phyloP scores from a whole-genome alignment of 2,797 vertebrate genomes.

The Synaphobranchus kaupii region DNA sequence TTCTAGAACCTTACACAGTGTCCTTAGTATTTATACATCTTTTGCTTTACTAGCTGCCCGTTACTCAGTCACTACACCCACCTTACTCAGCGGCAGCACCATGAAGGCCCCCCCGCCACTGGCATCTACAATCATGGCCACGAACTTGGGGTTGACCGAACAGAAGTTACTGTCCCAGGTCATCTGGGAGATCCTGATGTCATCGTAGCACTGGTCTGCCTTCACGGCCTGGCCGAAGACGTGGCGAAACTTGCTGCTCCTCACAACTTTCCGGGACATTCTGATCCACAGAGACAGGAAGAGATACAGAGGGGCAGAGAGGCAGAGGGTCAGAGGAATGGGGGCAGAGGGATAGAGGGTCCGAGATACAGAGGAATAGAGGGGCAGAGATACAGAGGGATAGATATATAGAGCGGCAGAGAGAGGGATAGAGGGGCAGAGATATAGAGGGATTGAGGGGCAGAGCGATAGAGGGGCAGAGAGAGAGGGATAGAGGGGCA shows the following conservation, averaged over 20 bases:
- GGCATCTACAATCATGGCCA: conserved; percentile 91
- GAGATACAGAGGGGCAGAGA: not conserved
- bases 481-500: not conserved
- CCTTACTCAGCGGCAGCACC: conserved; percentile 85
- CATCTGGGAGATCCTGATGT: conserved; percentile 91
- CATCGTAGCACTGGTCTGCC: conserved; percentile 90
- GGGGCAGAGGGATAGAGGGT: too few species aligned
- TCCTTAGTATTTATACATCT: not conserved
- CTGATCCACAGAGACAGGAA: conserved; percentile 57
- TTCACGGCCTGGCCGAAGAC: conserved; percentile 87
- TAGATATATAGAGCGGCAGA: not conserved
- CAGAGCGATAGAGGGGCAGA: too few species aligned
- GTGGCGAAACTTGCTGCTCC: conserved; percentile 89
- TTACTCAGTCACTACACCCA: conserved; percentile 49
- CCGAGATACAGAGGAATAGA: too few species aligned
- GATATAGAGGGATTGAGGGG: too few species aligned
- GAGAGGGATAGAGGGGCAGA: not conserved
- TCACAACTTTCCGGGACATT: conserved; percentile 87
- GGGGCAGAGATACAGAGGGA: too few species aligned
- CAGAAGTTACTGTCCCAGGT: conserved; percentile 95
- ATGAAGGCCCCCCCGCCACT: conserved; percentile 90
- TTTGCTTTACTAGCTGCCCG: not conserved
- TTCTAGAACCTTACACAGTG: not conserved
- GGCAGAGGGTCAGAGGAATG: not conserved
- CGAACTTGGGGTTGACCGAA: conserved; percentile 87